Evolutionary conservation across 2,888 invertebrate species (phyloP), one percentile per base, ranked within the genome.

Genomic region (Emesis furor): DNA sequence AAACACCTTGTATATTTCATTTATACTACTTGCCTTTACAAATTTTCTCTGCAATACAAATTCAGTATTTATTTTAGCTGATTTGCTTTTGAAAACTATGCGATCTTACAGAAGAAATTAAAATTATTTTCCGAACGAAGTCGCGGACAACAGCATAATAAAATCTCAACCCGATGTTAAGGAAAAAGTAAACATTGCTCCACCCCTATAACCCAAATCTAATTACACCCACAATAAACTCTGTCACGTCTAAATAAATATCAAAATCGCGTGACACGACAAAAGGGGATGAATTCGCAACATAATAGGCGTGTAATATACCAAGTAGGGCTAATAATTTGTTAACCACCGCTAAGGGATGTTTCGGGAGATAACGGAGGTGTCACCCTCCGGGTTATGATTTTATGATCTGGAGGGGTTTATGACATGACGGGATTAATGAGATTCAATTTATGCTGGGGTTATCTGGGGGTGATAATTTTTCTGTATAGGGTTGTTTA

Each of bases 301-400:
- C 14, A n/a, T 73, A 71, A 74, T 73, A 69, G 67, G 67, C 67
- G 67, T 83, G 73, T 85, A 87, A 86, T 87, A 84, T 80, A 83
- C 87, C 84, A 79, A 78, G 75, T 67, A 83, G 76, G 86, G 86
- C 79, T 86, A 82, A 88, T 88, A 90, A 89, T 89, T 89, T 88
- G 87, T 87, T 88, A 90, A 90, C 82, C 83, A 79, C 87, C 86
- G 85, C 81, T 78, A 42, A 35, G 87, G 89, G 90, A 83, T 87
- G 87, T 81, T 78, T 74, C 68, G 62, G 14, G 74, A 86, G 88
- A 88, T 89, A 88, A 85, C 78, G 75, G 73, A 82, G 87, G 84
- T 82, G 87, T 76, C 62, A 37, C 77, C 77, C 77, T 77, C 55
- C 51, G 68, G 76, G 76, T 76, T 69, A 76, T 76, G 69, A 55